A percentile compares a stretch with the other conserved stretches of the same genome.
Conservation (phyloP, 2,797 vertebrate species). For the Cossypha caffra region DNA sequence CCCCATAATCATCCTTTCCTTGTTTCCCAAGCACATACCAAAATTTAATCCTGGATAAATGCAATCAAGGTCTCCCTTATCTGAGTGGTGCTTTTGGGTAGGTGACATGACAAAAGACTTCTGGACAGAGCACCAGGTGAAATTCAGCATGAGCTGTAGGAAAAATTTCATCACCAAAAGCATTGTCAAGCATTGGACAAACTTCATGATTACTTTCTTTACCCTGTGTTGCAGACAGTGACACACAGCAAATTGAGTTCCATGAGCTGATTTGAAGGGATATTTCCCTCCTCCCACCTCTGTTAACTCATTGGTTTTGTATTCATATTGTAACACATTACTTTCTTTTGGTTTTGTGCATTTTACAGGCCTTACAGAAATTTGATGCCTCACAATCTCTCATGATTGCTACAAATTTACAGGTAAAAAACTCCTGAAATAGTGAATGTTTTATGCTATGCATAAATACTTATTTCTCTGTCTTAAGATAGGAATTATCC, state of each 20-base stretch:
- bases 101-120: not conserved
- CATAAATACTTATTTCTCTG: not conserved
- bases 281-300: not conserved
- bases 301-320: not conserved
- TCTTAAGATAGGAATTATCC: not conserved
- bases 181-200: rapidly evolving
- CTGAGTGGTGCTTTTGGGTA: not conserved
- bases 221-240: not conserved
- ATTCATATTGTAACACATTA: not conserved
- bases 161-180: not conserved
- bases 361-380: slow-evolving; percentile 54
- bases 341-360: not conserved
- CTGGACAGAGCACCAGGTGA: not conserved
- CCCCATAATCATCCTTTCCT: not conserved
- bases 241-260: not conserved
- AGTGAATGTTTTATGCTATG: not conserved
- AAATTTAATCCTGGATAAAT: not conserved
- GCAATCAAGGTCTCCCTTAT: not conserved
- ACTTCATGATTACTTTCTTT: not conserved
- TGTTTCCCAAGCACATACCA: not conserved
- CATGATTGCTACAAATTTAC: slow-evolving; percentile 70
- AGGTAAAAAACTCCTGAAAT: slow-evolving; percentile 62
- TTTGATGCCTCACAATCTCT: slow-evolving; percentile 74
- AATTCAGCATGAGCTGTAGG: not conserved
- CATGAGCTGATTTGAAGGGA: not conserved